Percentiles rank a stretch among this genome's conserved stretches.
Evolutionary conservation across 2,888 invertebrate genomes (phyloP).

Genomic region (Cybosia mesomella): DNA sequence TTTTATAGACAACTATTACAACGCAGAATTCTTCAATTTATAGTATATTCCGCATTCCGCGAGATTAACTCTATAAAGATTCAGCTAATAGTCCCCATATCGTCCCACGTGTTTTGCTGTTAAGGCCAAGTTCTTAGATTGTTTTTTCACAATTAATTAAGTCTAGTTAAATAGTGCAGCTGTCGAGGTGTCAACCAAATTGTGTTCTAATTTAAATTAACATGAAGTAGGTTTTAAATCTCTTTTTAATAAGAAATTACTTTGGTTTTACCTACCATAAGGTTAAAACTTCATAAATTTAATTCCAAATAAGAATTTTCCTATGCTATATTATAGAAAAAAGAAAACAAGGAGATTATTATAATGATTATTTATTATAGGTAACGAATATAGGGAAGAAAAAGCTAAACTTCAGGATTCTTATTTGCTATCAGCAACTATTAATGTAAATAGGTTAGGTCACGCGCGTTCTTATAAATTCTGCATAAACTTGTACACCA

Average conservation of each 20-base stretch:
- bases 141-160: slow-evolving; percentile 19
- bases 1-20: slow-evolving; percentile 39
- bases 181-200: not conserved
- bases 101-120: slow-evolving; percentile 68
- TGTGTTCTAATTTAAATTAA: not conserved
- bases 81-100: slow-evolving; percentile 69
- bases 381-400: not conserved
- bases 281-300: not conserved
- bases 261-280: not conserved
- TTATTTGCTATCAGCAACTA: not conserved
- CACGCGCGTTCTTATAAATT: not conserved
- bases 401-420: not conserved
- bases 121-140: slow-evolving; percentile 61
- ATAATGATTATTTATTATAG: too few relatives aligned
- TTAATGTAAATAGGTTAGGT: not conserved
- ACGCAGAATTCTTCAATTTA: slow-evolving; percentile 56
- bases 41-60: slow-evolving; percentile 72
- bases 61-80: slow-evolving; percentile 72
- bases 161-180: not conserved
- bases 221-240: not conserved
- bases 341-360: not conserved
- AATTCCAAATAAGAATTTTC: not conserved
- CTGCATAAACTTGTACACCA: too few relatives aligned
- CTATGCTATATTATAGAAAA: not conserved
- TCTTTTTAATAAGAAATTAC: not conserved